phyloP scores from a whole-genome alignment of 2,797 vertebrate genomes.

The Microtus obscurus region DNA sequence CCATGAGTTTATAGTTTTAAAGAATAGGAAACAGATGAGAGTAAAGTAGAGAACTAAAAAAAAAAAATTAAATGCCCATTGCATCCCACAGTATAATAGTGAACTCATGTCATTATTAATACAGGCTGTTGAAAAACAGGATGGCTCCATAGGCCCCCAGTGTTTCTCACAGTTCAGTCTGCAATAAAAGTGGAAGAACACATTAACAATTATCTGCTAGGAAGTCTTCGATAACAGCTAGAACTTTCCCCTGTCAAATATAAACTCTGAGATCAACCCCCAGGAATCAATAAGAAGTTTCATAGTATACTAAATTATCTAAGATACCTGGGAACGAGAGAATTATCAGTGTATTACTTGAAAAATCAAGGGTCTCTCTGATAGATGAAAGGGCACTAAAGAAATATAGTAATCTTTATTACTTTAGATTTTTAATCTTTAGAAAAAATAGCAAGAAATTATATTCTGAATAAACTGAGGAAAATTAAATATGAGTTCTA shows the following conservation, averaged over 20 bases:
- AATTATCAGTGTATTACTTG: neutral
- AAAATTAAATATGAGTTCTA: constrained; percentile 6
- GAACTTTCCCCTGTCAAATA: neutral
- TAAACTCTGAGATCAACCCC: constrained; percentile 8
- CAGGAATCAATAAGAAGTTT: constrained; percentile 23
- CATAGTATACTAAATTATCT: neutral
- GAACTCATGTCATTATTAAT: neutral
- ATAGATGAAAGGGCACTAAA: neutral
- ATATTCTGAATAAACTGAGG: neutral
- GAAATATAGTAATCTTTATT: neutral
- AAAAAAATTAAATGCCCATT: neutral
- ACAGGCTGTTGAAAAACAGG: neutral
- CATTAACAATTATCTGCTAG: neutral
- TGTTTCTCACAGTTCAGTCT: neutral
- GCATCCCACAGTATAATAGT: neutral
- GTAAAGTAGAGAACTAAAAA: neutral
- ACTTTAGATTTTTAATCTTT: neutral
- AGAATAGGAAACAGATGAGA: neutral
- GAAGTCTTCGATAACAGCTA: neutral
- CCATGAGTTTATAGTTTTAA: neutral
- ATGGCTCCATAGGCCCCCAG: neutral
- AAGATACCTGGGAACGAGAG: neutral
- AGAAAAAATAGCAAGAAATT: neutral
- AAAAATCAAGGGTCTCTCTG: neutral
- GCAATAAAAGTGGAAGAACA: neutral